Evolutionary conservation across 1,140 invertebrate species (phyloP).

Genomic region (Zaprionus tsacasi): DNA sequence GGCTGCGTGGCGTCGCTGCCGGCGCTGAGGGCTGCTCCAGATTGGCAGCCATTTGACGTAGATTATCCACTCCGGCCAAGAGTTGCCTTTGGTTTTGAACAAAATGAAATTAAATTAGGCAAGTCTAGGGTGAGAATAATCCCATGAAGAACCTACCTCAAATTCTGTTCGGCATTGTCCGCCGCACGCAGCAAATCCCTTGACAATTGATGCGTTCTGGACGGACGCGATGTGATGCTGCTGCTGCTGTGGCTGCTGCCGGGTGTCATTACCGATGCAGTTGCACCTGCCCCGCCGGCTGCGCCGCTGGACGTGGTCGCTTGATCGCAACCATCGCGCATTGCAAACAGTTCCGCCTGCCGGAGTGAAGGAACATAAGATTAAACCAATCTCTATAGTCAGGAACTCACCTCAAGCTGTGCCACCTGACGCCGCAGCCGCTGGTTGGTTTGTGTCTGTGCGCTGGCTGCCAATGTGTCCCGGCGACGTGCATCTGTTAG

Average conservation of each 20-base stretch:
- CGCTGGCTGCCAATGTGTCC: conserved; percentile 76
- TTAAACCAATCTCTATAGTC: neutral
- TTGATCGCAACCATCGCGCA: conserved; percentile 84
- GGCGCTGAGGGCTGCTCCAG: conserved; percentile 57
- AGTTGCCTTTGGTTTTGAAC: conserved; percentile 85
- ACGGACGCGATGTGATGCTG: conserved; percentile 60
- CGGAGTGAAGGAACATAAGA: neutral
- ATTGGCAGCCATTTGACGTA: conserved; percentile 85
- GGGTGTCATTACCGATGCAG: conserved; percentile 41
- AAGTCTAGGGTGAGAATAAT: neutral
- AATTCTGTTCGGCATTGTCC: conserved; percentile 87
- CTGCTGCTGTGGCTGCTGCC: conserved; percentile 61
- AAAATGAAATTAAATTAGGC: neutral
- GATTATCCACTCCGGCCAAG: conserved; percentile 88
- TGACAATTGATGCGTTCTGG: conserved; percentile 74
- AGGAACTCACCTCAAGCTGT: conserved; percentile 85
- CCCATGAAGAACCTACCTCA: conserved; percentile 85
- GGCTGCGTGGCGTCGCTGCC: conserved; percentile 59
- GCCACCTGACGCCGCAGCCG: conserved; percentile 86
- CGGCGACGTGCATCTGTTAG: conserved; percentile 81
- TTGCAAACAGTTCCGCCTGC: conserved; percentile 79
- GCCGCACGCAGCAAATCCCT: conserved; percentile 87
- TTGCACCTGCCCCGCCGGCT: conserved; percentile 62
- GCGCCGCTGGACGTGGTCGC: neutral
- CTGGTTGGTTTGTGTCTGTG: conserved; percentile 86